Evolutionary conservation across 2,888 invertebrate genomes (phyloP), one percentile per base, ranked within the genome.

Genomic region (Polia nebulosa): DNA sequence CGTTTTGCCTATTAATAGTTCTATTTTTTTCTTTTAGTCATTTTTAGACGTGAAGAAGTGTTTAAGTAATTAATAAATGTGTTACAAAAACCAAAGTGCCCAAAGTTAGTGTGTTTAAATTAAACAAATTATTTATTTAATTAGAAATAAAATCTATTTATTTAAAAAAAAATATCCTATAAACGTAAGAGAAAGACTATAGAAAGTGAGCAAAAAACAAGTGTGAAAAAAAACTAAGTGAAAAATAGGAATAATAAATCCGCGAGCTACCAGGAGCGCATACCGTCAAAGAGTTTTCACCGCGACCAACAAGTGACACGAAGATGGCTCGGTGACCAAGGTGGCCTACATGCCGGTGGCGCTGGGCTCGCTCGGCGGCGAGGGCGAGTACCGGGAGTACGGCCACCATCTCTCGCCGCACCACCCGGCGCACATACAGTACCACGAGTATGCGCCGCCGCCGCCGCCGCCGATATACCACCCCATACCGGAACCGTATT

Each of bases 261-360:
- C 22, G 56, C 20, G 72, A 68, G 78, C 81, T 87, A 87, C 88
- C 81, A 89, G 87, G 90, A 80, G 74, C 56, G 63, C 80, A 87
- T 73, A 86, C 51, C 27, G 57, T 57, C 52, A 45, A 67, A 72
- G 70, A 79, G 71, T 52, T 62, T 25, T 51, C 17, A 41, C 32
- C 44, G 69, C 73, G 55, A 55, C 45, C 55, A 49, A 61, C 60
- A 76, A 76, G 76, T 76, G 74, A 82, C 76, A 83, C 86, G 79
- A 85, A 93, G 80, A 86, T 94, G 96, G 91, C 93, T 92, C 96
- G 96, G 96, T 96, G 96, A 96, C 96, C 96, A 96, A 95, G 88
- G 96, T 96, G 96, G 96, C 96, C 93, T 96, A 96, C 95, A 96
- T 96, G 96, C 96, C 95, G 84, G 96, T 96, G 93, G 96, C 96